Conservation (phyloP, 1,140 invertebrate genomes). For the Spodoptera litura region DNA sequence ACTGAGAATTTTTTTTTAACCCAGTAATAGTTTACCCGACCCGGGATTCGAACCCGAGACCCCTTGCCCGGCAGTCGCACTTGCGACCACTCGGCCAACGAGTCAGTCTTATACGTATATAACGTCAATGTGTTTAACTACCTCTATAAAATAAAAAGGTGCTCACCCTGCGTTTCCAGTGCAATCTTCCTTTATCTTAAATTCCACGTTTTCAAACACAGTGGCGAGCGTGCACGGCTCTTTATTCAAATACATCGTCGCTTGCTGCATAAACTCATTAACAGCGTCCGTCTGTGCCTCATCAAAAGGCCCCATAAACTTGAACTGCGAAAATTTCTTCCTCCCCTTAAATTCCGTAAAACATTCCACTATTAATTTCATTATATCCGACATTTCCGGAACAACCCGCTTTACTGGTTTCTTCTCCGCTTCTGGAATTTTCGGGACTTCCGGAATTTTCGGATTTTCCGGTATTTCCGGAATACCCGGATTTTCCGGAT, state of each 20-base stretch:
- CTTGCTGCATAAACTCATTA: constrained; percentile 52
- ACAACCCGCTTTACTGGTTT: background rate
- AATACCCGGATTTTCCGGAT: background rate
- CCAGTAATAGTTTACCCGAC: no score
- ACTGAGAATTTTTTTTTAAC: no score
- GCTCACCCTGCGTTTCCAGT: constrained; percentile 57
- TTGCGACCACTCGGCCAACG: no score
- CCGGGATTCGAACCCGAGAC: no score
- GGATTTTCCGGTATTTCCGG: background rate
- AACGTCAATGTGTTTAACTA: no score
- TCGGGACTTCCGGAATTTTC: background rate
- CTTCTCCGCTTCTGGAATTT: background rate
- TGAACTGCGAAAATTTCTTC: constrained; percentile 50
- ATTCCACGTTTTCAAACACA: constrained; percentile 33
- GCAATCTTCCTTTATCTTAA: constrained; percentile 48
- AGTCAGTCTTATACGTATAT: no score
- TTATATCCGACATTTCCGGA: constrained; percentile 6
- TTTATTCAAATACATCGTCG: constrained; percentile 30
- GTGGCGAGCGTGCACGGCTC: background rate
- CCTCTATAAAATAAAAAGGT: constrained; percentile 1
- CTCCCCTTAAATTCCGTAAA: constrained; percentile 56
- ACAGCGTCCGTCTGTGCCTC: constrained; percentile 39
- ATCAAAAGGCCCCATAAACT: constrained; percentile 57
- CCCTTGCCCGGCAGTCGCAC: no score
- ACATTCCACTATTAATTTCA: constrained; percentile 51